These are phyloP conservation scores for Malurus cyaneus DNA, from an alignment of 2,113 vertebrate genomes.

Conservation along the genomic window DNA sequence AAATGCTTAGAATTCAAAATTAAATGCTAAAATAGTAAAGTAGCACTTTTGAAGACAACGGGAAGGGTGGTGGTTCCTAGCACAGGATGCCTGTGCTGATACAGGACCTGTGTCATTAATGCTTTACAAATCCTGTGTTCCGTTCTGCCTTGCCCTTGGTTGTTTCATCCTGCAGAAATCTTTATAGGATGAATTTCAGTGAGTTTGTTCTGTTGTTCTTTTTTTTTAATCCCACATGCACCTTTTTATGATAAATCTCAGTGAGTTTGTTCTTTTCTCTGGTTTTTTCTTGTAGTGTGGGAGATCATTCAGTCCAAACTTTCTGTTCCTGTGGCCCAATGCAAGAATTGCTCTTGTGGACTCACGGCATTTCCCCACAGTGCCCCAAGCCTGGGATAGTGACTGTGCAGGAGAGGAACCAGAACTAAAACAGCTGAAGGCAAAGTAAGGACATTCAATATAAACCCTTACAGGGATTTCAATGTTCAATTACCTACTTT, in stretches of 20 bases:
- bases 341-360: constrained; percentile 81
- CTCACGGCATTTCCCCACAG: constrained; percentile 38
- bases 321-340: constrained; percentile 88
- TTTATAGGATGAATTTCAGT: neutral
- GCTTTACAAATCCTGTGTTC: neutral
- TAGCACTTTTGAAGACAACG: neutral
- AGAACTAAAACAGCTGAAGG: constrained; percentile 20
- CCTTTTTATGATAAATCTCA: neutral
- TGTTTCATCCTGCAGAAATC: neutral
- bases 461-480: neutral
- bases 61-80: neutral
- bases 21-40: neutral
- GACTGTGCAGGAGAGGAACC: neutral
- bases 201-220: neutral
- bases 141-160: neutral
- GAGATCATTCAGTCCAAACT: constrained; percentile 84
- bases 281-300: constrained; percentile 76
- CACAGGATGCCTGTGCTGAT: neutral
- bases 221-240: neutral
- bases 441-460: constrained; percentile 16
- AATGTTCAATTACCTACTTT: neutral
- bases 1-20: neutral
- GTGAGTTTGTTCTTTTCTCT: neutral
- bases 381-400: constrained; percentile 13
- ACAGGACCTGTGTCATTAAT: neutral